Conservation (phyloP, 1,140 invertebrate genomes). For the Rhopalosiphum maidis region DNA sequence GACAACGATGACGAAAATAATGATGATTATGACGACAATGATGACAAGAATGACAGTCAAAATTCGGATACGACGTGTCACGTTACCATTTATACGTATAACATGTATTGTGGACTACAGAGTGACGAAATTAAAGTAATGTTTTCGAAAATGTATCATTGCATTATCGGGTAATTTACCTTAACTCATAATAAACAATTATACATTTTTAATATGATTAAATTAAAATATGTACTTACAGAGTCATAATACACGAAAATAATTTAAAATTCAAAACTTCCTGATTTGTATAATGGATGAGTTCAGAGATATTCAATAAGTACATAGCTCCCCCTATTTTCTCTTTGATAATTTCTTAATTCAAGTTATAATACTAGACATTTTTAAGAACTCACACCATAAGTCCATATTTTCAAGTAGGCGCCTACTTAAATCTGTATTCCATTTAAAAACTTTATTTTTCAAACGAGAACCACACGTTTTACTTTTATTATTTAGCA, state of each 20-base stretch:
- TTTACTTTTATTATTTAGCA: too few relatives aligned
- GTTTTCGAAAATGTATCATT: background rate
- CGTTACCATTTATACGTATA: background rate
- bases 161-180: background rate
- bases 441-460: background rate
- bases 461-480: too few relatives aligned
- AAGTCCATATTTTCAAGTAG: background rate
- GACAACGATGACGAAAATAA: background rate
- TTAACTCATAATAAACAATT: background rate
- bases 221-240: background rate
- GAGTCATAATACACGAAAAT: background rate
- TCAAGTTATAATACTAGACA: background rate
- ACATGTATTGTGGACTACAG: background rate
- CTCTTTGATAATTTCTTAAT: background rate
- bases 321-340: background rate
- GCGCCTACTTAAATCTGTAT: background rate
- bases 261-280: background rate
- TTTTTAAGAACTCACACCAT: background rate
- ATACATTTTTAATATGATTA: background rate
- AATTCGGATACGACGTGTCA: background rate
- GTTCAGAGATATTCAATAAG: background rate
- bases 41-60: conserved; percentile 4
- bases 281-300: background rate
- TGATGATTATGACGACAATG: background rate
- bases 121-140: background rate